phyloP scores from a whole-genome alignment of 2,113 vertebrate species.

The Zosterops lateralis region DNA sequence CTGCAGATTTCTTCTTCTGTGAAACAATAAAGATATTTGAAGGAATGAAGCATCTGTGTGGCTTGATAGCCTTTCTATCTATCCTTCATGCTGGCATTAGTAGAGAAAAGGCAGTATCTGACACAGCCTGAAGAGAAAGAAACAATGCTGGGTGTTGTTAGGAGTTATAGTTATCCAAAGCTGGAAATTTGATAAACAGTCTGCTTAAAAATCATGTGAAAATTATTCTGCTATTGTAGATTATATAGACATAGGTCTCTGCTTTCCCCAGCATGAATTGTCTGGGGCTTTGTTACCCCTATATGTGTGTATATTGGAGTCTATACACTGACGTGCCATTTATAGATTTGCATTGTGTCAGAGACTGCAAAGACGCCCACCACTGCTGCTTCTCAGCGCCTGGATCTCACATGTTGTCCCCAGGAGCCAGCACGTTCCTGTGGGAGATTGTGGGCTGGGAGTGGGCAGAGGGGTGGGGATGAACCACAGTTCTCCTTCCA shows the following conservation, averaged over 20 bases:
- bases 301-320: background rate
- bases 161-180: background rate
- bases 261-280: background rate
- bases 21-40: background rate
- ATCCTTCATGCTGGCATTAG: background rate
- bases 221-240: background rate
- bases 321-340: background rate
- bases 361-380: background rate
- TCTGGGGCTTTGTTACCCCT: background rate
- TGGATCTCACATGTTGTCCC: slow-evolving; percentile 1
- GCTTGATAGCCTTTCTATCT: background rate
- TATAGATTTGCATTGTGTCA: background rate
- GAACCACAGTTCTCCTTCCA: slow-evolving; percentile 40
- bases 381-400: background rate
- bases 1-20: background rate
- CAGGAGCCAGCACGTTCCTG: background rate
- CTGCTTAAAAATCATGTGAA: slow-evolving; percentile 24
- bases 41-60: background rate
- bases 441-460: slow-evolving; percentile 35
- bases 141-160: background rate
- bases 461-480: slow-evolving; percentile 49
- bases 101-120: slow-evolving; percentile 6
- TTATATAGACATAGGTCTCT: background rate
- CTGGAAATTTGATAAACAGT: slow-evolving; percentile 30
- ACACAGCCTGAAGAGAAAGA: slow-evolving; percentile 25